Conservation (phyloP, 1,140 invertebrate species). For the Drosophila quadrilineata region DNA sequence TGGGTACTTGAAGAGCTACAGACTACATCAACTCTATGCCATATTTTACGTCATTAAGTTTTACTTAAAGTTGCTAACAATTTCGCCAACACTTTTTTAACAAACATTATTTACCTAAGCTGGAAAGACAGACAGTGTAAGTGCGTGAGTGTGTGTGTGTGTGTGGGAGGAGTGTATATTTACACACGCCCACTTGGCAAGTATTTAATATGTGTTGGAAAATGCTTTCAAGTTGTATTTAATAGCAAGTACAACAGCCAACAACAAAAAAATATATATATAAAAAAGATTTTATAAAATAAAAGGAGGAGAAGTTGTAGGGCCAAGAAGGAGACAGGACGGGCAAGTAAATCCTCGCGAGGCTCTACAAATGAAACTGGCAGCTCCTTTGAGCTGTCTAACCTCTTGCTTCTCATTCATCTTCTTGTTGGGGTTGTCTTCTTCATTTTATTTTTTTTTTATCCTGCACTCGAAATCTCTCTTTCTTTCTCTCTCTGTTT, state of each 20-base stretch:
- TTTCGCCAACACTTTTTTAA: conserved; percentile 13
- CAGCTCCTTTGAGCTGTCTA: conserved; percentile 61
- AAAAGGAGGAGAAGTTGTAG: neutral
- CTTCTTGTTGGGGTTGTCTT: too few species aligned
- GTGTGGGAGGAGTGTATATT: conserved; percentile 13
- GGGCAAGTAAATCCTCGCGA: conserved; percentile 53
- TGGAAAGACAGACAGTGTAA: conserved; percentile 4
- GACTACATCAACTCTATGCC: conserved; percentile 47
- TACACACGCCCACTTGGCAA: conserved; percentile 23
- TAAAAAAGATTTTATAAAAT: too few species aligned
- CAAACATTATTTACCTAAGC: conserved; percentile 55
- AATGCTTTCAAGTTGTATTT: conserved; percentile 42
- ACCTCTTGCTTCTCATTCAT: conserved; percentile 8
- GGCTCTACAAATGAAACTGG: conserved; percentile 54
- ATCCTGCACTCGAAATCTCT: too few species aligned
- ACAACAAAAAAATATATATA: too few species aligned
- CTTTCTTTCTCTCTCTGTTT: neutral
- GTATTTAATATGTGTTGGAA: conserved; percentile 32
- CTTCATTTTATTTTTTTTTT: too few species aligned
- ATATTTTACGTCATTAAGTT: conserved; percentile 73
- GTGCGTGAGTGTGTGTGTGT: neutral
- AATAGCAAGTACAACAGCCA: conserved; percentile 20
- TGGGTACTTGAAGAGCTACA: conserved; percentile 55
- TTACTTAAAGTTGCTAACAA: conserved; percentile 46
- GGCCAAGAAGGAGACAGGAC: conserved; percentile 1